These are phyloP conservation scores for Crotophaga sulcirostris DNA, from an alignment of 2,113 vertebrate genomes.

Conservation along the genomic window DNA sequence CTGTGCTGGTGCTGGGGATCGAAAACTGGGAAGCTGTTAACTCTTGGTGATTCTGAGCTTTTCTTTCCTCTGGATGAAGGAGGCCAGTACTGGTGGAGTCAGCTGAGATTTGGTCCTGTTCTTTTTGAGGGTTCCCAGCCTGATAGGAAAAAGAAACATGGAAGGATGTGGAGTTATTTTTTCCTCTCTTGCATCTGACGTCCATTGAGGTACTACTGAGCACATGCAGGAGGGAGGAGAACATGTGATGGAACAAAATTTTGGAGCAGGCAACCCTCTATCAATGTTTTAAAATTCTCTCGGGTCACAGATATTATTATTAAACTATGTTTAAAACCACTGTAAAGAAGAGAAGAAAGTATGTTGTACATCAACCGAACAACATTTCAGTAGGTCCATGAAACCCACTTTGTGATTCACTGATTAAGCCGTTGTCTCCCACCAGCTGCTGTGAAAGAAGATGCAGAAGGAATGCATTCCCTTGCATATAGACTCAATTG, in stretches of 20 bases:
- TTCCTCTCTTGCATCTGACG: not conserved
- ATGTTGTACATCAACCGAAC: not conserved
- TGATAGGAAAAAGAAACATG: not conserved
- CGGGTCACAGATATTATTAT: not conserved
- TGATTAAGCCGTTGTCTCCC: not conserved
- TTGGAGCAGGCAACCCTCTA: not conserved
- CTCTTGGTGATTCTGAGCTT: not conserved
- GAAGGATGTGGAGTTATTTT: not conserved
- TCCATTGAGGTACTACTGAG: not conserved
- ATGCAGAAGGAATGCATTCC: not conserved
- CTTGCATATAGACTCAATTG: not conserved
- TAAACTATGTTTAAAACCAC: not conserved
- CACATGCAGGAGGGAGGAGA: not conserved
- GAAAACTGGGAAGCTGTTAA: not conserved
- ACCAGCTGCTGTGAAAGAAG: not conserved
- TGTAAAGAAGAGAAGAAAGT: not conserved
- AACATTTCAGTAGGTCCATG: not conserved
- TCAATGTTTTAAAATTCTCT: not conserved
- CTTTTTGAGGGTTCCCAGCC: not conserved
- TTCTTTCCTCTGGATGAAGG: not conserved
- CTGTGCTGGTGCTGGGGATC: not conserved
- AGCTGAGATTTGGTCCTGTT: not conserved
- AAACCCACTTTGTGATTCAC: not conserved
- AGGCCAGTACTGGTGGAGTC: fast-evolving
- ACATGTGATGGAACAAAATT: not conserved